Percentiles rank a stretch among this genome's conserved stretches.
Evolutionary conservation across 2,113 vertebrate species (phyloP).

Genomic region (Lontra canadensis): DNA sequence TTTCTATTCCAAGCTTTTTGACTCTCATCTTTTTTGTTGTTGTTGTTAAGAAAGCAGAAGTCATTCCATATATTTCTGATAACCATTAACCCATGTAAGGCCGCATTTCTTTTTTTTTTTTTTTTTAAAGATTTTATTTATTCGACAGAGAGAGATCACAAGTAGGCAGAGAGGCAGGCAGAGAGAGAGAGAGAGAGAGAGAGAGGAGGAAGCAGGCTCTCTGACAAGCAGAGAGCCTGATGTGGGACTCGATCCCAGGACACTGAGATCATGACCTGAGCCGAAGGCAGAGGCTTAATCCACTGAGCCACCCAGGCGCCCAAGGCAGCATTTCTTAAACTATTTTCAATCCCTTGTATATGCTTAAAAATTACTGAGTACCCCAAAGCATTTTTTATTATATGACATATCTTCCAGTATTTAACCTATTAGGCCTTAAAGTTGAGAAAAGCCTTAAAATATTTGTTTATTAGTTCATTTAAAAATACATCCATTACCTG

Average conservation of each 20-base stretch:
- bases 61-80: background rate
- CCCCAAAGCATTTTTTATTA: background rate
- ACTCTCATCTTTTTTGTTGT: background rate
- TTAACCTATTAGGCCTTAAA: background rate
- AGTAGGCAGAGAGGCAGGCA: too few relatives aligned
- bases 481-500: background rate
- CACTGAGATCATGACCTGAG: too few relatives aligned
- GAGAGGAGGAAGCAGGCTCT: too few relatives aligned
- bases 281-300: too few relatives aligned
- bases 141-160: too few relatives aligned
- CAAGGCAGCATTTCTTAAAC: background rate
- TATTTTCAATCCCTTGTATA: background rate
- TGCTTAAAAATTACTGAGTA: background rate
- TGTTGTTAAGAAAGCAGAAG: background rate
- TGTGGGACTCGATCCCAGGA: too few relatives aligned
- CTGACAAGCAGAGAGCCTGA: too few relatives aligned
- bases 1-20: background rate
- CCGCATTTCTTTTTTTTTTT: background rate
- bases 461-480: background rate
- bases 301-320: too few relatives aligned
- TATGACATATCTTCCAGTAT: background rate
- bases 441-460: background rate
- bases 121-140: too few relatives aligned
- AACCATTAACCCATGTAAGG: background rate
- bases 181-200: too few relatives aligned